Percentiles rank a stretch among this genome's conserved stretches.
These are phyloP conservation scores for Delichon dasypus DNA, from an alignment of 2,797 vertebrate species.

Conservation along the genomic window DNA sequence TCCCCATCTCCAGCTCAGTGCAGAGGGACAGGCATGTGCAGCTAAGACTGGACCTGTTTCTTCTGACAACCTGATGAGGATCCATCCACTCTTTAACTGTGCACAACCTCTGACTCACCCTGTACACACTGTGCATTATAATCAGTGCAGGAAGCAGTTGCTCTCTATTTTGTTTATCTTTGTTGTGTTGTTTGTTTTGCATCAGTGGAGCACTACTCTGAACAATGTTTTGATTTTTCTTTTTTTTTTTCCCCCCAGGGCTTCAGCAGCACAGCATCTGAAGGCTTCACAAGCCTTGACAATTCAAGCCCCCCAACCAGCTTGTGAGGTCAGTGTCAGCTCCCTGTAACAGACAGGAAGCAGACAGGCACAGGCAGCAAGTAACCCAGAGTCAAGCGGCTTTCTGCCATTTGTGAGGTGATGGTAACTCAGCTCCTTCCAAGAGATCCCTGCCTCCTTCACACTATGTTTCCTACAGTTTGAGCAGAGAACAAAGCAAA, in stretches of 20 bases:
- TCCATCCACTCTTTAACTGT: background rate
- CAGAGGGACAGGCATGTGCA: background rate
- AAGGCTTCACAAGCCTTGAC: background rate
- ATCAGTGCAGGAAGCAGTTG: background rate
- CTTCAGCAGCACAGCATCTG: background rate
- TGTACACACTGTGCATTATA: background rate
- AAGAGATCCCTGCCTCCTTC: background rate
- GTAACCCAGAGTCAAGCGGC: background rate
- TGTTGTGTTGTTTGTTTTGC: constrained; percentile 26
- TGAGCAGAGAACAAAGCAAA: background rate
- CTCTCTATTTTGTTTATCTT: constrained; percentile 24
- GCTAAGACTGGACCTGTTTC: background rate
- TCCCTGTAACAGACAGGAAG: background rate
- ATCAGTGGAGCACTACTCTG: background rate
- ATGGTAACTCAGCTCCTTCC: background rate
- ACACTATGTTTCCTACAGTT: background rate
- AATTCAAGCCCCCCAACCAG: background rate
- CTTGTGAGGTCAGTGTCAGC: constrained; percentile 25
- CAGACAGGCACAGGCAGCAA: constrained; percentile 16
- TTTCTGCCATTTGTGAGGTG: constrained; percentile 2
- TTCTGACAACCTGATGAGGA: background rate
- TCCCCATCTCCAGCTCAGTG: background rate
- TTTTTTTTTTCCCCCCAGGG: background rate
- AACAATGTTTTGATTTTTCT: constrained; percentile 37
- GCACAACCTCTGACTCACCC: background rate